These are phyloP conservation scores for Cosmia trapezina DNA, from an alignment of 2,888 invertebrate species.

Conservation along the genomic window DNA sequence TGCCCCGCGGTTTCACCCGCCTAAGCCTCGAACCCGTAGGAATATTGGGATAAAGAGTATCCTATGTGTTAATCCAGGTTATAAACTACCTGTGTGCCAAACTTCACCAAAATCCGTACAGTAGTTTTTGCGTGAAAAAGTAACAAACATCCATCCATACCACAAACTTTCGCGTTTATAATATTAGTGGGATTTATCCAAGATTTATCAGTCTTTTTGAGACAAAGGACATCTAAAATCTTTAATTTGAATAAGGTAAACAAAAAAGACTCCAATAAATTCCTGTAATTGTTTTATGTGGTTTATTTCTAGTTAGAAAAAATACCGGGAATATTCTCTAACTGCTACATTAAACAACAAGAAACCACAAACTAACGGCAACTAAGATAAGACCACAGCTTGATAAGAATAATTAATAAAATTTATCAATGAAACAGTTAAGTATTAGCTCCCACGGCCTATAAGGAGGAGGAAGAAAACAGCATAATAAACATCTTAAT, in stretches of 20 bases:
- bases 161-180: too few relatives aligned
- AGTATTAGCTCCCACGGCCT: constrained; percentile 35
- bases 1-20: too few relatives aligned
- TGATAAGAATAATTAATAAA: constrained; percentile 45
- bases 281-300: not conserved
- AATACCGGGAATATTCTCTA: constrained; percentile 9
- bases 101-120: too few relatives aligned
- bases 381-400: constrained; percentile 15
- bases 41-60: too few relatives aligned
- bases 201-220: not conserved
- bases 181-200: not conserved
- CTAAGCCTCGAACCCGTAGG: too few relatives aligned
- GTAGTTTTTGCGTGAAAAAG: too few relatives aligned
- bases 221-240: not conserved
- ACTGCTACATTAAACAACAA: constrained; percentile 10
- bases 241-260: not conserved
- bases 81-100: too few relatives aligned
- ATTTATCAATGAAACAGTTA: constrained; percentile 46
- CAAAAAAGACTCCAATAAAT: constrained; percentile 10
- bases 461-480: constrained; percentile 30
- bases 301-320: constrained; percentile 1
- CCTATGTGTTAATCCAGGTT: too few relatives aligned
- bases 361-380: constrained; percentile 31
- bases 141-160: too few relatives aligned
- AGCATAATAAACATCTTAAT: constrained; percentile 21